Percentiles rank a stretch among this genome's conserved stretches.
These are phyloP conservation scores for Lacanobia oleracea DNA, from an alignment of 2,888 invertebrate genomes.

Conservation along the genomic window DNA sequence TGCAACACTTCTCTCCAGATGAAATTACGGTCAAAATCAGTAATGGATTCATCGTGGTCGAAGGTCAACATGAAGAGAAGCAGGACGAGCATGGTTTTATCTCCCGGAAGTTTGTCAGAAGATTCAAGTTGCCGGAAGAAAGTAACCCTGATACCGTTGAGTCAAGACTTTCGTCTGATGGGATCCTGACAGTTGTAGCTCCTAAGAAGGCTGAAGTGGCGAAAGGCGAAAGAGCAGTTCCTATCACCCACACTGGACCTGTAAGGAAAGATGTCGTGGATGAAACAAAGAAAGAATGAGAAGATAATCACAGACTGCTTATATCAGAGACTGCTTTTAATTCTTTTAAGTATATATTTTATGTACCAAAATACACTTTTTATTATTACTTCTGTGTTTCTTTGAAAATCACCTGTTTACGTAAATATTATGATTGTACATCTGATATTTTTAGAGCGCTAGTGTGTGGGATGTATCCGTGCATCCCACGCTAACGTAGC, in stretches of 20 bases:
- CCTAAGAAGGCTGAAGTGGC: conserved; percentile 83
- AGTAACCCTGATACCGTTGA: conserved; percentile 93
- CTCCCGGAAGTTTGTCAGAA: conserved; percentile 92
- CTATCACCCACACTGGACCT: conserved; percentile 91
- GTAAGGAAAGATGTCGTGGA: conserved; percentile 80
- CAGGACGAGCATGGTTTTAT: conserved; percentile 94
- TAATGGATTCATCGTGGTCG: conserved; percentile 92
- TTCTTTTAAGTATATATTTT: conserved; percentile 41
- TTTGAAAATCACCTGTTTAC: conserved; percentile 1
- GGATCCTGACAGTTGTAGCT: conserved; percentile 93
- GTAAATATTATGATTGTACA: conserved; percentile 12
- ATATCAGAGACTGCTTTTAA: conserved; percentile 52
- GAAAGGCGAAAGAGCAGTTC: conserved; percentile 88
- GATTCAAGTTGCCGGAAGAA: conserved; percentile 93
- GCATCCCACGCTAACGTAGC: not conserved
- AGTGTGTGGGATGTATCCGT: conserved; percentile 14
- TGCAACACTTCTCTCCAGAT: conserved; percentile 94
- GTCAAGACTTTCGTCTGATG: conserved; percentile 94
- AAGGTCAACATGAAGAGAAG: conserved; percentile 95
- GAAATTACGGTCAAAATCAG: conserved; percentile 94
- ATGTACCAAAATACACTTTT: conserved; percentile 10
- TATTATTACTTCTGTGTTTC: not conserved
- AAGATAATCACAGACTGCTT: conserved; percentile 25
- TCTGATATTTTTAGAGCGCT: conserved; percentile 38
- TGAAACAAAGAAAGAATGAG: conserved; percentile 57